Conservation (phyloP, 2,888 invertebrate species). For the Sussaba pulchella region DNA sequence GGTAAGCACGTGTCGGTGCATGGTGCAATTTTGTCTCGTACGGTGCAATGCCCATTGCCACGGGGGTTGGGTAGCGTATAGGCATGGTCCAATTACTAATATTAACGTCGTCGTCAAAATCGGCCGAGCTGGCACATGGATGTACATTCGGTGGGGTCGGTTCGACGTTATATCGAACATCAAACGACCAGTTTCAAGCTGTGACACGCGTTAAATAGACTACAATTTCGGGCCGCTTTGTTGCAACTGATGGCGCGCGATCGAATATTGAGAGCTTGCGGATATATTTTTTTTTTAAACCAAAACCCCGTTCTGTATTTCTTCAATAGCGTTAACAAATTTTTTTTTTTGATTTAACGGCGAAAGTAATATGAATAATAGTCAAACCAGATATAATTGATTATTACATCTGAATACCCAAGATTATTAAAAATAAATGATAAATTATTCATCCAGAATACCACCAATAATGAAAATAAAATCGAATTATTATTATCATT, state of each 20-base stretch:
- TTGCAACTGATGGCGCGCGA: neutral
- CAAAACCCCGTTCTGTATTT: no score
- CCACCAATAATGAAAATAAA: no score
- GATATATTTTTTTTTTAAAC: no score
- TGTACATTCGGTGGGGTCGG: neutral
- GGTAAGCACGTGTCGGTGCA: neutral
- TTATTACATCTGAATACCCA: no score
- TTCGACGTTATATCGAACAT: conserved; percentile 20
- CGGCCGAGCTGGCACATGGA: neutral
- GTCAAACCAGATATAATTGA: neutral
- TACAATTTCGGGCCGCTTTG: conserved; percentile 4
- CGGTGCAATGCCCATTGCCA: neutral
- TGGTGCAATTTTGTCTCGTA: neutral
- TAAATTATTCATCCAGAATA: no score
- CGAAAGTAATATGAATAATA: neutral
- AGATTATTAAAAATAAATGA: no score
- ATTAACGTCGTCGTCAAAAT: conserved; percentile 8
- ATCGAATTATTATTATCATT: no score
- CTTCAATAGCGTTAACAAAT: no score
- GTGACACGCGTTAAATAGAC: conserved; percentile 13
- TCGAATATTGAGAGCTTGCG: neutral
- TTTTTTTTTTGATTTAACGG: no score
- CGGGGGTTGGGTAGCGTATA: neutral
- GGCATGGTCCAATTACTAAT: conserved; percentile 24
- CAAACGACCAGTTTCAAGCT: conserved; percentile 8